Percentiles rank a stretch among this genome's conserved stretches.
Evolutionary conservation across 2,888 invertebrate genomes (phyloP).

Genomic region (Nephrotoma flavescens): DNA sequence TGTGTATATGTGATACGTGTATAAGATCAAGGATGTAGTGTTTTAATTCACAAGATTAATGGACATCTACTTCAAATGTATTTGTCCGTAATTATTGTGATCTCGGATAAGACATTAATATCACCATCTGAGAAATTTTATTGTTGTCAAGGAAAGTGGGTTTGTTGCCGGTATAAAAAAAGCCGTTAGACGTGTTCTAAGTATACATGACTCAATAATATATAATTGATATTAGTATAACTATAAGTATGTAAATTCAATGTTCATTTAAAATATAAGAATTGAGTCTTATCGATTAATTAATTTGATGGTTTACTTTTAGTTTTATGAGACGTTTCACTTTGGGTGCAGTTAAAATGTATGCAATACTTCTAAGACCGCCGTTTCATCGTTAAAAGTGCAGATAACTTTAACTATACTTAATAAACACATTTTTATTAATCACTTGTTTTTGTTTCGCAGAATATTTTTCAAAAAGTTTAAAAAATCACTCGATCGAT

Average conservation of each 20-base stretch:
- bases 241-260: neutral
- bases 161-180: neutral
- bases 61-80: neutral
- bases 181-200: neutral
- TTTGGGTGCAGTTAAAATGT: no score
- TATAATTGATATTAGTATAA: no score
- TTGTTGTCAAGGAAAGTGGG: neutral
- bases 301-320: no score
- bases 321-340: no score
- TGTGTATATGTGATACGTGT: neutral
- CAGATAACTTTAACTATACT: no score
- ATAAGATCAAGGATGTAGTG: neutral
- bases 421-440: no score
- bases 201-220: neutral
- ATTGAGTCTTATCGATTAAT: neutral
- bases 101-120: neutral
- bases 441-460: no score
- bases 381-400: no score
- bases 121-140: neutral
- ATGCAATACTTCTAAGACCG: no score
- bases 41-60: neutral
- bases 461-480: no score
- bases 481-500: no score
- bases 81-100: neutral
- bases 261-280: neutral